Percentiles rank a stretch among this genome's conserved stretches.
phyloP scores from a whole-genome alignment of 2,113 vertebrate genomes.

The Dicerorhinus sumatrensis region DNA sequence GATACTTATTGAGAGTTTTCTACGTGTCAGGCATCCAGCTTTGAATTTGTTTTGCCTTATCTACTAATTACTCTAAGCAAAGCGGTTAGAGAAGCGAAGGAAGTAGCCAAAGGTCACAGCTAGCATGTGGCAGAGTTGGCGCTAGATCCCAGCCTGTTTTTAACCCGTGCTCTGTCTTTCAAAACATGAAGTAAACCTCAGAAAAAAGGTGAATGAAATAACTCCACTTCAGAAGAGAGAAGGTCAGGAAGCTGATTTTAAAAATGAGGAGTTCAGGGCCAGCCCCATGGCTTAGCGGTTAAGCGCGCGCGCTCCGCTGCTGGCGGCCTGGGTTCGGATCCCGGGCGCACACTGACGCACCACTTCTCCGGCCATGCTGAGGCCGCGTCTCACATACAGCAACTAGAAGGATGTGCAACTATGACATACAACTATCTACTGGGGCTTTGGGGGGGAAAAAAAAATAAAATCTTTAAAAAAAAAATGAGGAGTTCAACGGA shows the following conservation, averaged over 20 bases:
- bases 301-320: too few species aligned
- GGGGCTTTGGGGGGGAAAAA: too few species aligned
- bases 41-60: constrained; percentile 52
- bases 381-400: too few species aligned
- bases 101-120: background rate
- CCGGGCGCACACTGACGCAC: too few species aligned
- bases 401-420: too few species aligned
- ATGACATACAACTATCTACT: too few species aligned
- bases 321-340: too few species aligned
- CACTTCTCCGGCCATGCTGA: too few species aligned
- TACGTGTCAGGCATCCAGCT: background rate
- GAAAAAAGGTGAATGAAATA: constrained; percentile 45
- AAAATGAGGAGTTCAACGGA: constrained; percentile 32
- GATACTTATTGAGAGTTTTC: constrained; percentile 24
- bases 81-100: constrained; percentile 1
- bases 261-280: constrained; percentile 10
- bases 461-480: too few species aligned
- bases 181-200: constrained; percentile 2
- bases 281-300: too few species aligned
- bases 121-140: background rate
- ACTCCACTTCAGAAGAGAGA: constrained; percentile 27
- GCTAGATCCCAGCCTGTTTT: background rate
- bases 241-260: background rate
- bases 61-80: constrained; percentile 10
- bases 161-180: background rate